These are phyloP conservation scores for Takifugu rubripes DNA, from an alignment of 2,797 vertebrate species.

Conservation along the genomic window DNA sequence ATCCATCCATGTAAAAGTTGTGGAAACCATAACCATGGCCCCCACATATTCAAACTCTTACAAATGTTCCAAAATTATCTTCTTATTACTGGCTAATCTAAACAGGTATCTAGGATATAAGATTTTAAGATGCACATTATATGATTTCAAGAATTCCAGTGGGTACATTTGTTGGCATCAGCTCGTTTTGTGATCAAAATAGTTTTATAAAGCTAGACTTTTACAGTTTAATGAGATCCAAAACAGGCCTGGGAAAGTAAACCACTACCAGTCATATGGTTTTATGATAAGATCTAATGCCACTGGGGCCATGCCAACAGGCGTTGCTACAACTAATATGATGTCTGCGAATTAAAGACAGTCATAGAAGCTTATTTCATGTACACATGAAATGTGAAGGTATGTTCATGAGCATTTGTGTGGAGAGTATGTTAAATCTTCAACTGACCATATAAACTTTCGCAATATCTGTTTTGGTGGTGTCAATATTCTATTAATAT, in stretches of 20 bases:
- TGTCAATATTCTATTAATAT: constrained; percentile 97
- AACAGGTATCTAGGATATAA: too few relatives aligned
- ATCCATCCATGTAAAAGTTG: too few relatives aligned
- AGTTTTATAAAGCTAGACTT: too few relatives aligned
- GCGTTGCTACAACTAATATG: constrained; percentile 44
- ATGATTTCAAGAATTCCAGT: too few relatives aligned
- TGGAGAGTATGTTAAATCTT: too few relatives aligned
- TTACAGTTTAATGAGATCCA: constrained; percentile 14
- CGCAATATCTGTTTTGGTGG: constrained; percentile 71
- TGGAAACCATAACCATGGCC: too few relatives aligned
- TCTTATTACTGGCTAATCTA: too few relatives aligned
- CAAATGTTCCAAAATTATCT: too few relatives aligned
- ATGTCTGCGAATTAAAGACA: constrained; percentile 27
- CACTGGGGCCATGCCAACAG: constrained; percentile 48
- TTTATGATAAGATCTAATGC: constrained; percentile 29
- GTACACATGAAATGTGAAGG: constrained; percentile 25
- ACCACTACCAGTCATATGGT: constrained; percentile 20
- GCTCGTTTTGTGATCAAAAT: too few relatives aligned
- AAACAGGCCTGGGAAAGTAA: constrained; percentile 42
- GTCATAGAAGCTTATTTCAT: constrained; percentile 32
- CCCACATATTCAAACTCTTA: too few relatives aligned
- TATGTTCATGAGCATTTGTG: constrained; percentile 34
- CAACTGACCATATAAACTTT: constrained; percentile 80
- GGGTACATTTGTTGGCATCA: too few relatives aligned
- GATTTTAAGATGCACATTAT: too few relatives aligned